These are phyloP conservation scores for Drosophila diplacantha DNA, from an alignment of 2,888 invertebrate species.

Conservation along the genomic window DNA sequence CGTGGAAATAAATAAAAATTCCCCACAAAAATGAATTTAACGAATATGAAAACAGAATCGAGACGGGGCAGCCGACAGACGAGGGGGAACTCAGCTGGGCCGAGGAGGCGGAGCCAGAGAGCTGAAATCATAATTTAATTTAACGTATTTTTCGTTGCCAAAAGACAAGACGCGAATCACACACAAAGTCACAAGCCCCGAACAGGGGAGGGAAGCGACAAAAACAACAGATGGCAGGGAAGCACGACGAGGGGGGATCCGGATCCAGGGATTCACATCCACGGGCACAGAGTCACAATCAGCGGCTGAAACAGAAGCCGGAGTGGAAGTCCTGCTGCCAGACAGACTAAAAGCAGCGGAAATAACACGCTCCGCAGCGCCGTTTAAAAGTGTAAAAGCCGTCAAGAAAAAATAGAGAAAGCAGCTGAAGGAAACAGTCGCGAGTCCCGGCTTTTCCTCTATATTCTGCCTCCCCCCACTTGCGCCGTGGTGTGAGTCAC, in stretches of 20 bases:
- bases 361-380: constrained; percentile 62
- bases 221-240: constrained; percentile 37
- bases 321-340: constrained; percentile 44
- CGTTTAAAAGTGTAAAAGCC: constrained; percentile 71
- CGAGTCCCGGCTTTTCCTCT: constrained; percentile 13
- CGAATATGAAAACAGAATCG: constrained; percentile 55
- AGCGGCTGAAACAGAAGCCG: constrained; percentile 27
- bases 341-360: constrained; percentile 67
- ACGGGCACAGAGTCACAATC: constrained; percentile 21
- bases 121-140: constrained; percentile 73
- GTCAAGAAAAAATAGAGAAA: constrained; percentile 50
- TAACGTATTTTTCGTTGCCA: constrained; percentile 66
- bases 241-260: neutral
- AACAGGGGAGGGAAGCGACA: constrained; percentile 5
- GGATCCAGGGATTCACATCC: constrained; percentile 17
- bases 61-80: constrained; percentile 13
- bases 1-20: constrained; percentile 44
- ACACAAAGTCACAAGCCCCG: constrained; percentile 31
- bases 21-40: constrained; percentile 57
- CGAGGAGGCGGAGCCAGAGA: constrained; percentile 8
- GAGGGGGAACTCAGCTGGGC: constrained; percentile 1
- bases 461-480: constrained; percentile 1
- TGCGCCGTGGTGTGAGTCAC: constrained; percentile 56
- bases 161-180: constrained; percentile 63
- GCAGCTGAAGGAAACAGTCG: constrained; percentile 29